Base-by-base conservation (phyloP, 1,140 invertebrate genomes). In the Drosophila varians region DNA sequence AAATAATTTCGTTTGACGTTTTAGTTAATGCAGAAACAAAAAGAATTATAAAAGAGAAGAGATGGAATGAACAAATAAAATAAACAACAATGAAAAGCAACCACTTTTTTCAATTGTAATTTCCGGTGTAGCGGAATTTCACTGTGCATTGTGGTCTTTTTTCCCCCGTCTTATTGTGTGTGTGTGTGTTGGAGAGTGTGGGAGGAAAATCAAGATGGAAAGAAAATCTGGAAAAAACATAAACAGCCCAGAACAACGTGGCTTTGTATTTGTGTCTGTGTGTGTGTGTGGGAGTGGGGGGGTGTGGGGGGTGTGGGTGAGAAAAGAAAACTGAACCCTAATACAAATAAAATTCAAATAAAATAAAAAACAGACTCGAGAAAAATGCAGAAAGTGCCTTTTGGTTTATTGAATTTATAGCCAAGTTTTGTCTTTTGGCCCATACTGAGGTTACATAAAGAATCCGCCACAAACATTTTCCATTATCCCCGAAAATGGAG, bases 101-200 rank as follows among this genome's bases (percentile, higher is more conserved):
- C 56, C 77, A 79, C 77, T 74, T 62, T 73, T 76, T 80, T 86
- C 82, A 86, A 86, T 86, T 86, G 82, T 86, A 64, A 86, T 87
- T 82, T 86, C 82, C 82, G 77, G 82, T 86, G 68, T 87, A 76
- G 68, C 77, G 77, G 77, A 82, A 87, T 86, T 80, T 86, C 62
- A 58, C 72, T 80, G 76, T 84, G 66, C 64, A 66, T 56, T 57
- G 68, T 73, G 14, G 28, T 31, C 8, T 28, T 9, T 28, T 28
- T 28, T 31, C 26, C 26, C 25, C 11, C n/a, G 6, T 31, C 36
- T 25, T 21, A 54, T 3, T 48, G 26, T 71, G 26, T 38, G 36
- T 47, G 36, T 55, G 46, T 36, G 54, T 42, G 21, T 56, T 45
- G 48, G 19, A 53, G 19, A 38, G 31, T 54, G 71, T 64, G 71